Base-by-base conservation (phyloP, 2,797 vertebrate species). In the Chelonia mydas region DNA sequence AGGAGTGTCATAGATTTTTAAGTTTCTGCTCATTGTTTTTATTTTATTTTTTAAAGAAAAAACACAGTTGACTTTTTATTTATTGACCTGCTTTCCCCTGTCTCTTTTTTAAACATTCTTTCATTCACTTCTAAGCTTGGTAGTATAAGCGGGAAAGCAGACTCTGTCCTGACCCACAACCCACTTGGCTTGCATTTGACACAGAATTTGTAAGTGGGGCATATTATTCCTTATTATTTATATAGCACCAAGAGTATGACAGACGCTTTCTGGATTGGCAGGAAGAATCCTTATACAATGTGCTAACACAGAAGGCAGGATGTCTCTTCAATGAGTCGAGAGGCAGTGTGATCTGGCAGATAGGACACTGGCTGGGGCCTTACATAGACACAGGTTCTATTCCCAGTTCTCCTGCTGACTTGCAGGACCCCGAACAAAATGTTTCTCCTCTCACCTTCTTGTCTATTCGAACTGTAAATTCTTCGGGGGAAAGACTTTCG, bases 21-120 rank as follows among this genome's bases (percentile, higher is more conserved):
- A 0, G 91, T 95, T 90, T 81, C 81, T 88, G 91, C 92, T 90
- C 93, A 47, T 91, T 95, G 94, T 96, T 96, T 94, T 90, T 94
- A 78, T 84, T 6, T 6, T n/a, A 27, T 13, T 51, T 41, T 84
- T 92, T 96, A 81, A 90, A 81, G 84, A 94, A 95, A 92, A 61
- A 54, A 11, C 1, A 31, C 49, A 49, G 47, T 3, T 79, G 95
- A 85, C 78, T 84, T 95, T 95, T 95, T 92, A 91, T 89, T 91
- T 76, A 85, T 90, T 74, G 91, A 54, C 74, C 41, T 31, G 55
- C 68, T 92, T 91, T 49, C 54, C 59, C 57, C 41, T 41, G 41
- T 41, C 41, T 41, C 41, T n/a, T 81, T 76, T 54, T 87, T 53
- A 78, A 84, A 53, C 78, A 3, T 51, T 81, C 19, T 19, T 68